These are phyloP conservation scores for Polypterus senegalus DNA, from an alignment of 2,113 vertebrate species.

Conservation along the genomic window DNA sequence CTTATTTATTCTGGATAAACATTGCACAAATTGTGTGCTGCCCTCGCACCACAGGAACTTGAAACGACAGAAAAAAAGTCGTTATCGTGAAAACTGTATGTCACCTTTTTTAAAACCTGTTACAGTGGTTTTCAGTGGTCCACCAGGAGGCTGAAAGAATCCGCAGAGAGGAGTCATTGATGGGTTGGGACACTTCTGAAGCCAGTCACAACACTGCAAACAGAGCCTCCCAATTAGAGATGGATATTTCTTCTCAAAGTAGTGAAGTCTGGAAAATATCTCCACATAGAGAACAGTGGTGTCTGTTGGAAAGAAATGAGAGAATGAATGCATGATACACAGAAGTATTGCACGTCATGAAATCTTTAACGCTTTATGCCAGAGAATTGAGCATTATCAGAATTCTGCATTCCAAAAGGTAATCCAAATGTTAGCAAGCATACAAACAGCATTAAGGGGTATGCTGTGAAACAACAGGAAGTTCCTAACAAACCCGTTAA, in stretches of 20 bases:
- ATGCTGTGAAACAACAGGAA: no score
- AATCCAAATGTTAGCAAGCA: no score
- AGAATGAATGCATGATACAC: not conserved
- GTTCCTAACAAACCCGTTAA: no score
- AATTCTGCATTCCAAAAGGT: no score
- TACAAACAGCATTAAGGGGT: no score
- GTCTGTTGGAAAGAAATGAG: conserved; percentile 33
- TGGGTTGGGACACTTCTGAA: conserved; percentile 38
- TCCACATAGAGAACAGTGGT: conserved; percentile 44
- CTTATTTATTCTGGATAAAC: no score
- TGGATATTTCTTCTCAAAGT: conserved; percentile 29
- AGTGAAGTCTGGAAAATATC: conserved; percentile 47
- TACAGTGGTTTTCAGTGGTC: conserved; percentile 40
- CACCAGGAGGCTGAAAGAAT: conserved; percentile 59
- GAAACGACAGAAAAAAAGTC: no score
- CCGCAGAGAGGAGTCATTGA: conserved; percentile 46
- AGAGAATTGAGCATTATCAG: no score
- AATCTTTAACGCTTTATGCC: no score
- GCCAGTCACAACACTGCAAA: conserved; percentile 49
- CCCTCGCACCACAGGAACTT: no score
- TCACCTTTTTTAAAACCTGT: conserved; percentile 46
- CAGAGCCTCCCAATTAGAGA: conserved; percentile 51
- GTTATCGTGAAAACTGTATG: not conserved
- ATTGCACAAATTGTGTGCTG: no score
- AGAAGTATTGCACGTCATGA: not conserved